phyloP scores from a whole-genome alignment of 2,797 vertebrate genomes.

The Periophthalmus magnuspinnatus region DNA sequence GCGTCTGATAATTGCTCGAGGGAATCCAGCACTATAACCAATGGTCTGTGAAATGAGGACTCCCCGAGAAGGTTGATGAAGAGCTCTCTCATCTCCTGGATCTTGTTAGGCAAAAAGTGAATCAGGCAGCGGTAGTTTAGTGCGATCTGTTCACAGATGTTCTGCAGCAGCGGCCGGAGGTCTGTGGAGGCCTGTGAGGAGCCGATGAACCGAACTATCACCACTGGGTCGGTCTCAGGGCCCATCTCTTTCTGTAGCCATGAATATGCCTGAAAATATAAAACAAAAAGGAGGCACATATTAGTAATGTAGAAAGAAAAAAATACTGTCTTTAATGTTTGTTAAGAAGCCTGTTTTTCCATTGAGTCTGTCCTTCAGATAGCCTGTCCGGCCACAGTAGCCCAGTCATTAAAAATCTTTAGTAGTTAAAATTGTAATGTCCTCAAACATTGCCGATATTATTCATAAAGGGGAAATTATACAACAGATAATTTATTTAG shows the following conservation, averaged over 20 bases:
- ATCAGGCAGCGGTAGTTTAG: conserved; percentile 94
- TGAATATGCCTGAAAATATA: conserved; percentile 85
- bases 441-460: conserved; percentile 13
- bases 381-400: background rate
- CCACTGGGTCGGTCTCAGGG: conserved; percentile 93
- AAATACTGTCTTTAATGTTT: background rate
- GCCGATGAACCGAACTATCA: conserved; percentile 93
- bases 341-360: background rate
- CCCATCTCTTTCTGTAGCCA: conserved; percentile 96
- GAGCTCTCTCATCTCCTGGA: conserved; percentile 93
- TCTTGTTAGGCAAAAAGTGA: conserved; percentile 95
- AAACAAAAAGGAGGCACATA: conserved; percentile 13
- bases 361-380: conserved; percentile 1
- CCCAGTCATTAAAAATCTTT: conserved; percentile 2
- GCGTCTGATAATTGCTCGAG: conserved; percentile 94
- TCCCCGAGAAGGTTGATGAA: conserved; percentile 94
- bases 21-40: conserved; percentile 93
- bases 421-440: conserved; percentile 9
- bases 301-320: background rate
- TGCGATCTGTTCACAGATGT: conserved; percentile 96
- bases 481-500: background rate
- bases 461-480: conserved; percentile 15
- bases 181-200: conserved; percentile 89
- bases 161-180: conserved; percentile 91
- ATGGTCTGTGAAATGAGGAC: conserved; percentile 90